Percentiles rank a stretch among this genome's conserved stretches.
Evolutionary conservation across 2,113 vertebrate species (phyloP).

Genomic region (Alligator sinensis): DNA sequence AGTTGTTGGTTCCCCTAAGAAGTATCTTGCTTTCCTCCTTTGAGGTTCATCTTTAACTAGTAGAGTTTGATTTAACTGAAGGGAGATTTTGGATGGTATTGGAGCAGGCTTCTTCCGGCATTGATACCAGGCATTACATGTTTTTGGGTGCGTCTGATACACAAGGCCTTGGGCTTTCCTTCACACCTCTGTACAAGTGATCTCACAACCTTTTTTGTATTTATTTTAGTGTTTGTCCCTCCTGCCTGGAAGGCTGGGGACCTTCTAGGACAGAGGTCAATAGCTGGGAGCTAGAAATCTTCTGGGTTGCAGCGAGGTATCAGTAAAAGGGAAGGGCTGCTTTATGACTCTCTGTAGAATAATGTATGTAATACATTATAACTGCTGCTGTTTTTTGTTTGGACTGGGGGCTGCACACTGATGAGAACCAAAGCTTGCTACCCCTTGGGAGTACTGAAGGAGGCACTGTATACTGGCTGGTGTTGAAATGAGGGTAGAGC

Average conservation of each 20-base stretch:
- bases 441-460: fast-evolving
- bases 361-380: background rate
- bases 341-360: background rate
- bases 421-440: background rate
- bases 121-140: background rate
- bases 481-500: background rate
- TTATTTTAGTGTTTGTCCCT: background rate
- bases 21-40: background rate
- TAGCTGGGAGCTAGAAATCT: background rate
- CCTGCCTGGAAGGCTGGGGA: background rate
- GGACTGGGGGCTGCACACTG: background rate
- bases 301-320: background rate
- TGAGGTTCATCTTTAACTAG: background rate
- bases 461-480: too few relatives aligned
- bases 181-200: background rate
- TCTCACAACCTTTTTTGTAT: background rate
- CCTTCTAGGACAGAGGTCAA: background rate
- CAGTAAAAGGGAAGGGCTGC: background rate
- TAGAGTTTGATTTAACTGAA: too few relatives aligned
- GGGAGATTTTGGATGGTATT: background rate
- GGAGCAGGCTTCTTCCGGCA: background rate
- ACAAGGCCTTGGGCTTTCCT: background rate
- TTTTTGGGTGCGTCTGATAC: background rate
- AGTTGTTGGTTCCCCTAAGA: background rate
- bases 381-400: background rate